phyloP scores from a whole-genome alignment of 2,113 vertebrate genomes.

The Scomber colias region DNA sequence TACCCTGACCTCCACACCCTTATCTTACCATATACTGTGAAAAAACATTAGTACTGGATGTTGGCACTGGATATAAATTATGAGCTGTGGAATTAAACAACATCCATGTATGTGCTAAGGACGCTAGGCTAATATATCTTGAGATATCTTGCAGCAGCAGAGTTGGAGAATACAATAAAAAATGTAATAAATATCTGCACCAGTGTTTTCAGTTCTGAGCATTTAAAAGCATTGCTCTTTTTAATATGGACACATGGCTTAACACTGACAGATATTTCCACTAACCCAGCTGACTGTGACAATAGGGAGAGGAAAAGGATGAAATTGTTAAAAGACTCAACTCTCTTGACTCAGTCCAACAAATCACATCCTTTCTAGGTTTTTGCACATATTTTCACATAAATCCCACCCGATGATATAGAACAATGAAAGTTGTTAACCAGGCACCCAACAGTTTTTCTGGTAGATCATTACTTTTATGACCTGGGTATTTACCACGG shows the following conservation, averaged over 20 bases:
- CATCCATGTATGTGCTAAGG: too few species aligned
- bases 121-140: neutral
- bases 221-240: too few species aligned
- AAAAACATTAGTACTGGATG: neutral
- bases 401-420: neutral
- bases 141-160: too few species aligned
- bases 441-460: slow-evolving; percentile 25
- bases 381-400: neutral
- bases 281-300: neutral
- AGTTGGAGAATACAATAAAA: too few species aligned
- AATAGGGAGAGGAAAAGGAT: too few species aligned
- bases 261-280: slow-evolving; percentile 3
- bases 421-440: slow-evolving; percentile 18
- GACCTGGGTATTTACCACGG: slow-evolving; percentile 9
- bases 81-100: too few species aligned
- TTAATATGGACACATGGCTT: too few species aligned
- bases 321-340: neutral
- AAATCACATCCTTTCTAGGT: neutral
- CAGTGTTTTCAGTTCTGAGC: too few species aligned
- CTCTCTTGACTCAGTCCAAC: slow-evolving; percentile 2
- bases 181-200: too few species aligned
- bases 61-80: neutral
- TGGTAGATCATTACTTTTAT: slow-evolving; percentile 38
- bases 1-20: too few species aligned
- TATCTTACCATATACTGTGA: too few species aligned